Percentiles rank a stretch among this genome's conserved stretches.
Evolutionary conservation across 2,113 vertebrate species (phyloP).

Genomic region (Cariama cristata): DNA sequence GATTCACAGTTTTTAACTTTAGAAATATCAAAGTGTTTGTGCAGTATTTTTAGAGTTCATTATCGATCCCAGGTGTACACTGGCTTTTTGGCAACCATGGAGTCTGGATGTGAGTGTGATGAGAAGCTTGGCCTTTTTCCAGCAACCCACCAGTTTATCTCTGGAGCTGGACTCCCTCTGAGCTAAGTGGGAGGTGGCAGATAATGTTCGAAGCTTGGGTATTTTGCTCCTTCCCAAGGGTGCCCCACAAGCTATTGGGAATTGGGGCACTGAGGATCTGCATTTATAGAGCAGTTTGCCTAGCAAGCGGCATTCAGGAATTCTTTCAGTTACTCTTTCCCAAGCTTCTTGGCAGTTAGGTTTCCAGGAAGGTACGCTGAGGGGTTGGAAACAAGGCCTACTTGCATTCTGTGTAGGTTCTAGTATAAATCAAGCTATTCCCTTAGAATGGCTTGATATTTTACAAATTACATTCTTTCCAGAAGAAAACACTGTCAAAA

Average conservation of each 20-base stretch:
- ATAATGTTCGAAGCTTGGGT: neutral
- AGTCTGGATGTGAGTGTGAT: neutral
- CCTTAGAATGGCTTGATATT: neutral
- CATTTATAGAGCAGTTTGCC: neutral
- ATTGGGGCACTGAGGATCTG: neutral
- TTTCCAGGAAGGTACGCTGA: neutral
- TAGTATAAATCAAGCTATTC: neutral
- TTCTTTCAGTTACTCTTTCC: neutral
- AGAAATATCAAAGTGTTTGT: neutral
- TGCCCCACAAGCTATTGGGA: neutral
- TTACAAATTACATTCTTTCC: neutral
- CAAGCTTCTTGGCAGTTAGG: neutral
- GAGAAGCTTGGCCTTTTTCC: neutral
- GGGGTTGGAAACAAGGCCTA: neutral
- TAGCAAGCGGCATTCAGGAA: neutral
- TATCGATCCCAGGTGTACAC: fast-evolving
- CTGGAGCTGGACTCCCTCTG: neutral
- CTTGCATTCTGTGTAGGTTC: neutral
- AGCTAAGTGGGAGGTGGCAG: neutral
- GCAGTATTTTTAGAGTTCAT: neutral
- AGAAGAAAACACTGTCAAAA: neutral
- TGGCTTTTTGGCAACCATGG: neutral
- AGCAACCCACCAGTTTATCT: neutral
- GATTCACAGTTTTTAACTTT: neutral
- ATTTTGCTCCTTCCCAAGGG: neutral